These are phyloP conservation scores for Stramonita haemastoma DNA, from an alignment of 2,888 invertebrate genomes.

Conservation along the genomic window DNA sequence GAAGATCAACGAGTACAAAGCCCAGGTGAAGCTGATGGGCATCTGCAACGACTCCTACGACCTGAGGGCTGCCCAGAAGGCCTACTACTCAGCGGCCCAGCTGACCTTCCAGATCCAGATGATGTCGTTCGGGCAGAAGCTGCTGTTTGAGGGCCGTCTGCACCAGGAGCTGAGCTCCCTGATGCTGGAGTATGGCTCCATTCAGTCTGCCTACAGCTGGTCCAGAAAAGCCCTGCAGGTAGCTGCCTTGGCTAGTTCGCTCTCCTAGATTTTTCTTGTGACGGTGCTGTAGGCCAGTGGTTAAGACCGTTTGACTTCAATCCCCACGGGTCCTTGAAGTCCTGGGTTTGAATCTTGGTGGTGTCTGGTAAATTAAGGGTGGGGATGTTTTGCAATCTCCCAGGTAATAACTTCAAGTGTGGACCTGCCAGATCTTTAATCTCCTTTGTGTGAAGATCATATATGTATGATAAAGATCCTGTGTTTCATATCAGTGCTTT, in stretches of 20 bases:
- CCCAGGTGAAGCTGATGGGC: slow-evolving; percentile 68
- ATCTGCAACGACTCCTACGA: slow-evolving; percentile 66
- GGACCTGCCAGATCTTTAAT: no score
- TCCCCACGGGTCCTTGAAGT: no score
- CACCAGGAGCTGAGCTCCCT: slow-evolving; percentile 64
- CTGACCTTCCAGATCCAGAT: slow-evolving; percentile 68
- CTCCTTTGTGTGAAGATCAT: no score
- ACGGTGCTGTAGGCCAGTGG: no score
- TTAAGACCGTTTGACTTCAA: no score
- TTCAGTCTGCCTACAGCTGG: slow-evolving; percentile 68
- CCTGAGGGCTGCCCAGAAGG: slow-evolving; percentile 61
- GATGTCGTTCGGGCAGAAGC: slow-evolving; percentile 72
- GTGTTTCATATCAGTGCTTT: no score
- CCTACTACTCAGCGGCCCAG: slow-evolving; percentile 64
- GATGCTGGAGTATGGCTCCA: slow-evolving; percentile 68
- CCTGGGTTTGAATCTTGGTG: no score
- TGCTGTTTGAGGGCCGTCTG: slow-evolving; percentile 64
- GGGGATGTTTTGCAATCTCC: no score
- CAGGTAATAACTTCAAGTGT: no score
- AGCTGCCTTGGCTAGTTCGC: not conserved
- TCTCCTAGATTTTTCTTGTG: no score
- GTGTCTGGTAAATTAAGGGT: no score
- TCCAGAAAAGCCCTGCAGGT: slow-evolving; percentile 69
- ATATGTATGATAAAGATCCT: no score
- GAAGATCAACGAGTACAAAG: slow-evolving; percentile 67